These are phyloP conservation scores for Timandra comae DNA, from an alignment of 2,888 invertebrate genomes.

Conservation along the genomic window DNA sequence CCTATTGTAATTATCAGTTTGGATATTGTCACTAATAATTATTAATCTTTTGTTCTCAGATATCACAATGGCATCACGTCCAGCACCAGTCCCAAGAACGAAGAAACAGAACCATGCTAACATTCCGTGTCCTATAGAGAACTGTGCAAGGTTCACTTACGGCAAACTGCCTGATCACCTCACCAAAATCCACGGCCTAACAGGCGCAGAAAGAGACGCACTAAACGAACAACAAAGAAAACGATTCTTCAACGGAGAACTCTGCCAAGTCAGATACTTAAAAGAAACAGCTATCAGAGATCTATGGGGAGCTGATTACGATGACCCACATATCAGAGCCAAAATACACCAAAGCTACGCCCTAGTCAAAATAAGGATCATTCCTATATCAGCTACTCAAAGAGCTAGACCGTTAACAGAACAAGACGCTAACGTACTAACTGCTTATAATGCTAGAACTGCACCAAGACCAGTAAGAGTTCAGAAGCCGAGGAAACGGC, in stretches of 20 bases:
- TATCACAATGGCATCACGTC: constrained; percentile 45
- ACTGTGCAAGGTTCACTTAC: constrained; percentile 72
- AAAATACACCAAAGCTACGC: constrained; percentile 72
- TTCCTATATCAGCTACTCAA: constrained; percentile 67
- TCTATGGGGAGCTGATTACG: constrained; percentile 69
- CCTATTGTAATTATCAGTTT: no score
- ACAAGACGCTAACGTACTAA: constrained; percentile 71
- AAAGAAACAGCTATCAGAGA: constrained; percentile 73
- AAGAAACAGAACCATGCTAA: constrained; percentile 75
- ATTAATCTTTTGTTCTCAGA: constrained; percentile 31
- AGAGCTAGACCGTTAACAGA: constrained; percentile 65
- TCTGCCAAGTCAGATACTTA: constrained; percentile 68
- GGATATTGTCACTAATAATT: no score
- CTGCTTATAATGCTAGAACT: constrained; percentile 71
- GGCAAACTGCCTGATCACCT: constrained; percentile 72
- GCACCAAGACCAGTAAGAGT: constrained; percentile 62
- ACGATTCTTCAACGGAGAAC: constrained; percentile 72
- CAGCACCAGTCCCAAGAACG: constrained; percentile 49
- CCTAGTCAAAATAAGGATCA: constrained; percentile 69
- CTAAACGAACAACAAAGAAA: constrained; percentile 72
- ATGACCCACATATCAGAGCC: constrained; percentile 63
- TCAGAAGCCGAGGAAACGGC: constrained; percentile 51
- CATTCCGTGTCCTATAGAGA: constrained; percentile 72
- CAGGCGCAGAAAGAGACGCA: constrained; percentile 65
- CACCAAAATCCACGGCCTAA: constrained; percentile 69